Conservation (phyloP, 2,888 invertebrate species). For the Eupithecia centaureata region DNA sequence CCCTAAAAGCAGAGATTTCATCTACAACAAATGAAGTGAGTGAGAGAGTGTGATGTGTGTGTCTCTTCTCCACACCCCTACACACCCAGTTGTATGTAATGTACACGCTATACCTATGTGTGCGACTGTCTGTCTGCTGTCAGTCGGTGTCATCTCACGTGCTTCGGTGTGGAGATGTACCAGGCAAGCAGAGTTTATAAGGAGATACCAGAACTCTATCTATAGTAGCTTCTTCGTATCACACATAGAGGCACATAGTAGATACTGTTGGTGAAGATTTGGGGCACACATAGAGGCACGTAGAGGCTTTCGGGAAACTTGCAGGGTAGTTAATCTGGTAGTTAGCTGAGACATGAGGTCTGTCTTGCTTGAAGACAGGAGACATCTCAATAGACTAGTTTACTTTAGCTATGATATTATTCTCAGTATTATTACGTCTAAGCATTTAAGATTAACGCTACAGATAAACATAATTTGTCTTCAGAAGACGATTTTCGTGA, state of each 20-base stretch:
- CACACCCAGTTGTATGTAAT: neutral
- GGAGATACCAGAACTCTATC: neutral
- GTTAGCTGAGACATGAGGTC: neutral
- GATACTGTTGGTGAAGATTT: neutral
- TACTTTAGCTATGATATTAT: neutral
- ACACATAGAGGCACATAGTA: neutral
- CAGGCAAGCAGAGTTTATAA: conserved; percentile 25
- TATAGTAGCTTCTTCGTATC: neutral
- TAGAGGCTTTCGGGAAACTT: neutral
- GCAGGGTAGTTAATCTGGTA: neutral
- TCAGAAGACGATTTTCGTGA: neutral
- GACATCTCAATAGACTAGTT: neutral
- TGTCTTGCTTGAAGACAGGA: neutral
- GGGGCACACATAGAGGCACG: neutral
- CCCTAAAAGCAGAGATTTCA: neutral
- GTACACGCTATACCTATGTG: conserved; percentile 6
- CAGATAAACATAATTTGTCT: neutral
- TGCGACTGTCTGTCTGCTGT: conserved; percentile 20
- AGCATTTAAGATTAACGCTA: neutral
- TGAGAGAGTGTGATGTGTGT: neutral
- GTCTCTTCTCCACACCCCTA: neutral
- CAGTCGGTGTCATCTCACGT: conserved; percentile 37
- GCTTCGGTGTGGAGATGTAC: conserved; percentile 37
- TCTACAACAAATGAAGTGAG: neutral
- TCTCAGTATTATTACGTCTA: neutral